Evolutionary conservation across 2,888 invertebrate genomes (phyloP).

Genomic region (Xestia c-nigrum): DNA sequence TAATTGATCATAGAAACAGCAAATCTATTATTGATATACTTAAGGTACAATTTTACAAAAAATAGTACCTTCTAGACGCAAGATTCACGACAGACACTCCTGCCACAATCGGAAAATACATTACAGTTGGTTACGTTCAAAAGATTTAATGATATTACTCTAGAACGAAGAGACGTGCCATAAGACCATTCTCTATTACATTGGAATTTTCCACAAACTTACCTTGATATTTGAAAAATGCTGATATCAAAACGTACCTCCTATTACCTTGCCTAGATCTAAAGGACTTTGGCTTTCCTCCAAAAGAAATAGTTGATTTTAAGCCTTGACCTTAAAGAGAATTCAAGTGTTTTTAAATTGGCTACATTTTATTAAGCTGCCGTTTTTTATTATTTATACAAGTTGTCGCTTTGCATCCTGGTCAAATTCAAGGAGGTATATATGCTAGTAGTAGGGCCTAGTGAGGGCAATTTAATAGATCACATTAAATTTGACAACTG

Average conservation of each 20-base stretch:
- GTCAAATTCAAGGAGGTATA: neutral
- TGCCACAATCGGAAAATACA: slow-evolving; percentile 28
- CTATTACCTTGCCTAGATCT: slow-evolving; percentile 77
- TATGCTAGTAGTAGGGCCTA: too few species aligned
- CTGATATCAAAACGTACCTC: slow-evolving; percentile 76
- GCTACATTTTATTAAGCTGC: slow-evolving; percentile 14
- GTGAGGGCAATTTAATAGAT: too few species aligned
- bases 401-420: too few species aligned
- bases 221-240: slow-evolving; percentile 66
- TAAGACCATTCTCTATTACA: slow-evolving; percentile 56
- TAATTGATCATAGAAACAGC: neutral
- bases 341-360: slow-evolving; percentile 55
- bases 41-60: neutral
- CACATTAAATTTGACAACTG: too few species aligned
- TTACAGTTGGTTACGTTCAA: slow-evolving; percentile 26
- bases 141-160: slow-evolving; percentile 53
- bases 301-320: slow-evolving; percentile 80
- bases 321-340: slow-evolving; percentile 75
- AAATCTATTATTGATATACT: neutral
- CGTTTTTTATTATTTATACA: neutral
- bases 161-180: slow-evolving; percentile 27
- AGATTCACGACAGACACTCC: neutral
- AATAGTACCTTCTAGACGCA: neutral
- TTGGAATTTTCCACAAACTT: slow-evolving; percentile 50
- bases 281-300: slow-evolving; percentile 76